Percentiles rank a stretch among this genome's conserved stretches.
Evolutionary conservation across 2,797 vertebrate species (phyloP).

Genomic region (Acanthiza pusilla): DNA sequence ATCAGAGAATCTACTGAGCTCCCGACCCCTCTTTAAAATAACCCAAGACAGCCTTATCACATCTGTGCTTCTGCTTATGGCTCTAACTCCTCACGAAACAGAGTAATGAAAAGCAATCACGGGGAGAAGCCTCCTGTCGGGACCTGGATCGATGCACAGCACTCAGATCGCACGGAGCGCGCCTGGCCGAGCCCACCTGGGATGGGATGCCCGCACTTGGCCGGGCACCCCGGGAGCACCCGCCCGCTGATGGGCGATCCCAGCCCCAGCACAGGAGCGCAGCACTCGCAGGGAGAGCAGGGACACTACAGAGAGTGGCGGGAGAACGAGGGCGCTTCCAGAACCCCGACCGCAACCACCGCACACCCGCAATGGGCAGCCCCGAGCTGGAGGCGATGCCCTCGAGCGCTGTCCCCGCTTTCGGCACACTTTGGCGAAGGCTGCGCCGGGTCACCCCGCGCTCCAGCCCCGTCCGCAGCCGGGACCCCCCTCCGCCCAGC

Average conservation of each 20-base stretch:
- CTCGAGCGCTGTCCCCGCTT: background rate
- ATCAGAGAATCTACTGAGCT: background rate
- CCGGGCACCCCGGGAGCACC: background rate
- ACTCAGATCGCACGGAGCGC: background rate
- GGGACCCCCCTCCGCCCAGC: background rate
- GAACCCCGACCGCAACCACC: background rate
- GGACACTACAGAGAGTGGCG: fast-evolving
- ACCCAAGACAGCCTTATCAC: background rate
- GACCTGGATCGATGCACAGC: background rate
- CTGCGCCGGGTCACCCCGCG: fast-evolving
- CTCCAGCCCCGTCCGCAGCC: background rate
- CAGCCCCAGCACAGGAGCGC: fast-evolving
- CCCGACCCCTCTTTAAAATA: background rate
- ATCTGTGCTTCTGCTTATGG: background rate
- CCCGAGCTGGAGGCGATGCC: background rate
- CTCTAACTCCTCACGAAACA: background rate
- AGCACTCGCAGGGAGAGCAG: background rate
- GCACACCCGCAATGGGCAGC: fast-evolving
- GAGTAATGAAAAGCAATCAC: background rate
- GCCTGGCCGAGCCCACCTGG: background rate
- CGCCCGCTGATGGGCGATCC: background rate
- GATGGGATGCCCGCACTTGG: background rate
- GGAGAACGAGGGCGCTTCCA: background rate
- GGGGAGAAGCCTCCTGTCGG: background rate
- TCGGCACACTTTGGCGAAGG: background rate